Percentiles rank a stretch among this genome's conserved stretches.
Conservation (phyloP, 2,113 vertebrate genomes). For the Phylloscopus trochiloides region DNA sequence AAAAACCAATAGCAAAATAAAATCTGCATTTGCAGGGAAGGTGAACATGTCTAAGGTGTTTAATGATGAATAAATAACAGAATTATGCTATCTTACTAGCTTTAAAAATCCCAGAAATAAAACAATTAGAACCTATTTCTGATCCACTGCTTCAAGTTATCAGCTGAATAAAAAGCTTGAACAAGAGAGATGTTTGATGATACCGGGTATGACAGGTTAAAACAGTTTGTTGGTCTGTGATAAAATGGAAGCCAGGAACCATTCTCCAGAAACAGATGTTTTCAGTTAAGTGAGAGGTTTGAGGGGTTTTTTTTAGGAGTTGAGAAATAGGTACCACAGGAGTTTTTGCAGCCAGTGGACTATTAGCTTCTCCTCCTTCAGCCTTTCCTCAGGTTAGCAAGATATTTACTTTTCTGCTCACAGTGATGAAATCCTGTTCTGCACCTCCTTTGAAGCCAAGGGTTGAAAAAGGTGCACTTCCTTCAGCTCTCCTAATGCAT, state of each 20-base stretch:
- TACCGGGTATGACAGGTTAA: neutral
- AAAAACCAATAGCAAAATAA: neutral
- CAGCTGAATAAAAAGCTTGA: neutral
- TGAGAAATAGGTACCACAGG: neutral
- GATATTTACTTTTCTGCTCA: neutral
- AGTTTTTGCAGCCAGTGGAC: neutral
- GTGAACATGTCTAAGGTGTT: neutral
- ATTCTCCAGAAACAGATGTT: neutral
- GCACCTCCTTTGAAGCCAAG: neutral
- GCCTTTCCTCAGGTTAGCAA: neutral
- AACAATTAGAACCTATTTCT: neutral
- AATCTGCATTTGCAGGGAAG: neutral
- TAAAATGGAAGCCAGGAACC: neutral
- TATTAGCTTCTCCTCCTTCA: neutral
- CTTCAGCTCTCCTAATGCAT: neutral
- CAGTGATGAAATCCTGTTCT: neutral
- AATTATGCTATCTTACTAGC: neutral
- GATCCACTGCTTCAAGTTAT: neutral
- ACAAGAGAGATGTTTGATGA: neutral
- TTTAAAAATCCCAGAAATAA: neutral
- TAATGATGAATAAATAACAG: neutral
- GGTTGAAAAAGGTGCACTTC: neutral
- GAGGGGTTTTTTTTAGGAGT: neutral
- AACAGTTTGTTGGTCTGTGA: neutral
- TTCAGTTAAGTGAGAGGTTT: neutral